Base-by-base conservation (phyloP, 1,140 invertebrate species). In the Asbolus verrucosus region DNA sequence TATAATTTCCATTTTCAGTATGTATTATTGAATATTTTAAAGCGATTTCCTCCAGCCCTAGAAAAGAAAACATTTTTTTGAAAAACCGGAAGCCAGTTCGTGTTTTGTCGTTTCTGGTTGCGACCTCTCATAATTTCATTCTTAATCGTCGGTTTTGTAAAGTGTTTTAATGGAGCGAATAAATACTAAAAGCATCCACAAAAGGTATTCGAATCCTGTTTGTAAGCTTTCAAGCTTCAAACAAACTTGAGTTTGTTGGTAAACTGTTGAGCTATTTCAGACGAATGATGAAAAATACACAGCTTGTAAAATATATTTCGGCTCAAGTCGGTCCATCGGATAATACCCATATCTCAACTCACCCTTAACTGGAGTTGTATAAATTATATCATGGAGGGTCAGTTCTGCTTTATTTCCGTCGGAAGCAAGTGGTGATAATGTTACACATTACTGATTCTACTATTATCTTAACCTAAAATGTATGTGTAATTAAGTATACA, bases 381-480 rank as follows among this genome's bases (percentile, higher is more conserved):
- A 46, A 46, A 46, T 46, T 46, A 41, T 3, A 18, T 21, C 41
- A 46, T 18, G 41, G 18, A 46, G 41, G 41, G 41, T 46, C 18
- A 11, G 41, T 46, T 46, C 19, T 46, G 41, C 41, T 46, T 46
- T 46, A 46, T 46, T 46, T 46, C 41, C 41, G 41, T 46, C 41
- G 41, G 41, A 46, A 46, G 11, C 41, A 46, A 46, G 18, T 21
- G 15, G 33, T 6, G 41, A 46, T 21, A 21, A 46, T 46, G 11
- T 46, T 21, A 46, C 18, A 46, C 21, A 6, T 11, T 19, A 18
- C 41, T 46, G 41, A 46, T 46, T 46, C 19, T 9, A 46, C 14
- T 46, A 46, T 46, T 46, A 46, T 46, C 41, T 46, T 8, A 8
- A 8, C 24, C 8, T 36, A 36, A 36, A 36, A 36, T 36, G 11